phyloP scores from a whole-genome alignment of 2,797 vertebrate genomes.

The Spatula clypeata region DNA sequence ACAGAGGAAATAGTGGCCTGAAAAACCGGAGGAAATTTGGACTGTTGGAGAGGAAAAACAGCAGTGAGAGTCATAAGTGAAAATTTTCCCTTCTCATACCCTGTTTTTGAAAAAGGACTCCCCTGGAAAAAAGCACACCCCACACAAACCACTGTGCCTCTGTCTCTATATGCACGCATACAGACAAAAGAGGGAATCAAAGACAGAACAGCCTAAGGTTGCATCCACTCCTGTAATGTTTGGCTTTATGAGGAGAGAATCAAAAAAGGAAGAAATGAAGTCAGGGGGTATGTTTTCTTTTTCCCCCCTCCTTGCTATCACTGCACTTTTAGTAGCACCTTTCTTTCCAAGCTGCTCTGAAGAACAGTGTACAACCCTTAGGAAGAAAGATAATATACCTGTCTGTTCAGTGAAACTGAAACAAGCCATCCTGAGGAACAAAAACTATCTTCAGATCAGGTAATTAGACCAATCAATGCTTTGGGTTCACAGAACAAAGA shows the following conservation, averaged over 20 bases:
- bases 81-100: not conserved
- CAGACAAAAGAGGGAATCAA: not conserved
- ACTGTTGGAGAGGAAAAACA: not conserved
- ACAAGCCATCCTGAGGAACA: not conserved
- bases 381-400: not conserved
- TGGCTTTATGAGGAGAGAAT: not conserved
- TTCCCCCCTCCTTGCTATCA: not conserved
- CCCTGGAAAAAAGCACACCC: not conserved
- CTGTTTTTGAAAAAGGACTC: not conserved
- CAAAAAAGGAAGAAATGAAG: not conserved
- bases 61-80: not conserved
- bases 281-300: not conserved
- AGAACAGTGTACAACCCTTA: not conserved
- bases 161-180: no score
- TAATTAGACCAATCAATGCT: not conserved
- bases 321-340: not conserved
- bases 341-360: not conserved
- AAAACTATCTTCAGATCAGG: not conserved
- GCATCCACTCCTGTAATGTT: not conserved
- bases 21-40: not conserved
- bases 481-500: not conserved
- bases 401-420: not conserved
- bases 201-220: fast-evolving
- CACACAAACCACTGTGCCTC: not conserved
- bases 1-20: not conserved